These are phyloP conservation scores for Electrophaes corylata DNA, from an alignment of 2,888 invertebrate species.

Conservation along the genomic window DNA sequence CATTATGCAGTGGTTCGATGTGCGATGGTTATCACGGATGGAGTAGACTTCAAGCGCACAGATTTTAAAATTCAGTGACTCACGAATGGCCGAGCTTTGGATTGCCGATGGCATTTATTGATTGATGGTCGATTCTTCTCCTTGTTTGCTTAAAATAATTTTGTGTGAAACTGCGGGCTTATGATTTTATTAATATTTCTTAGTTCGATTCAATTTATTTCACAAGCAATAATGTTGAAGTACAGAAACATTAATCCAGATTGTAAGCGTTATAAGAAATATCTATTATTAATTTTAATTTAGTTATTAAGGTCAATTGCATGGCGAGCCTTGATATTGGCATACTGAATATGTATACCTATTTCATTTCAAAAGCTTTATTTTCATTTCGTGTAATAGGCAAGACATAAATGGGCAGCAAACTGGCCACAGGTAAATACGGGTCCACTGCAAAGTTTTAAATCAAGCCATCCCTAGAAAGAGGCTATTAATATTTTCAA, in stretches of 20 bases:
- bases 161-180: neutral
- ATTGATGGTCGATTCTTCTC: slow-evolving; percentile 16
- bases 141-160: slow-evolving; percentile 17
- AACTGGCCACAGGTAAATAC: neutral
- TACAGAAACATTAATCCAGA: no score
- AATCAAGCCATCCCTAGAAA: neutral
- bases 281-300: no score
- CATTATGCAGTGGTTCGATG: slow-evolving; percentile 8
- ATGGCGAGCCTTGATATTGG: no score
- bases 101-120: slow-evolving; percentile 26
- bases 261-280: no score
- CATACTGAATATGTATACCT: no score
- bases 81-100: slow-evolving; percentile 20
- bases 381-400: no score
- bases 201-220: neutral
- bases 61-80: slow-evolving; percentile 31
- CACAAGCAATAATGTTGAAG: no score
- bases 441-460: neutral
- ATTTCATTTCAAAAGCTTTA: no score
- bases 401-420: neutral
- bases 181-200: neutral
- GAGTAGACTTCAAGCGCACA: slow-evolving; percentile 31
- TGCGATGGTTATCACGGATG: slow-evolving; percentile 32
- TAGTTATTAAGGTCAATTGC: no score
- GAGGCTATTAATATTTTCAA: neutral